A percentile compares a stretch with the other conserved stretches of the same genome.
Evolutionary conservation across 2,113 vertebrate species (phyloP).

Genomic region (Siniperca knerii): DNA sequence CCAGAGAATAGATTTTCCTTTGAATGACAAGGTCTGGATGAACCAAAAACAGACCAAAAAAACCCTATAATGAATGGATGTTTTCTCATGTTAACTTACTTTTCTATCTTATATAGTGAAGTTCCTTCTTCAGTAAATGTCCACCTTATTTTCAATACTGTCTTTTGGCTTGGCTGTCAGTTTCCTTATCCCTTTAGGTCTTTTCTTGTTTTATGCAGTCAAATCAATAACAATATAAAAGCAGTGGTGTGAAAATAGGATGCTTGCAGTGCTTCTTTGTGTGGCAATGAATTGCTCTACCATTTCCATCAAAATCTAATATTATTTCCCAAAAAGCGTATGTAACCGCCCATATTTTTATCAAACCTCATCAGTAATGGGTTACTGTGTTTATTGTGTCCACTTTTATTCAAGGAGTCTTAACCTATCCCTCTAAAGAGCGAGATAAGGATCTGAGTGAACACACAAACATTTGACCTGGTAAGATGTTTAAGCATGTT

Average conservation of each 20-base stretch:
- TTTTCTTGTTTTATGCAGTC: constrained; percentile 68
- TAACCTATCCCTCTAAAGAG: not conserved
- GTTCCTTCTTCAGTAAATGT: not conserved
- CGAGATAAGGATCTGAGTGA: not conserved
- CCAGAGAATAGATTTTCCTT: constrained; percentile 33
- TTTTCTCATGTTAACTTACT: constrained; percentile 6
- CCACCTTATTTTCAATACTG: not conserved
- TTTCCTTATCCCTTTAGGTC: constrained; percentile 28
- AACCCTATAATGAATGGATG: not conserved
- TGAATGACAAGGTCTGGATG: constrained; percentile 33
- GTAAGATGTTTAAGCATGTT: not conserved
- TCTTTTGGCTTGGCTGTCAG: constrained; percentile 27
- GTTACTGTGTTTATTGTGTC: not conserved
- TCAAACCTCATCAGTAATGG: not conserved
- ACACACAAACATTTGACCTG: not conserved
- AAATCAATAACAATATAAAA: constrained; percentile 63
- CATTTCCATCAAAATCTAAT: constrained; percentile 11
- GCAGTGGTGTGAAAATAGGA: constrained; percentile 40
- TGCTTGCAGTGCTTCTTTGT: constrained; percentile 16
- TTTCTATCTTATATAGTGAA: not conserved
- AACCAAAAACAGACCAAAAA: not conserved
- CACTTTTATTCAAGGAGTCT: not conserved
- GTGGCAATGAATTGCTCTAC: constrained; percentile 1
- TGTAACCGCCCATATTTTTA: not conserved
- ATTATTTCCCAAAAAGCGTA: not conserved